Evolutionary conservation across 2,797 vertebrate species (phyloP), one percentile per base, ranked within the genome.

Genomic region (Accipiter fasciatus): DNA sequence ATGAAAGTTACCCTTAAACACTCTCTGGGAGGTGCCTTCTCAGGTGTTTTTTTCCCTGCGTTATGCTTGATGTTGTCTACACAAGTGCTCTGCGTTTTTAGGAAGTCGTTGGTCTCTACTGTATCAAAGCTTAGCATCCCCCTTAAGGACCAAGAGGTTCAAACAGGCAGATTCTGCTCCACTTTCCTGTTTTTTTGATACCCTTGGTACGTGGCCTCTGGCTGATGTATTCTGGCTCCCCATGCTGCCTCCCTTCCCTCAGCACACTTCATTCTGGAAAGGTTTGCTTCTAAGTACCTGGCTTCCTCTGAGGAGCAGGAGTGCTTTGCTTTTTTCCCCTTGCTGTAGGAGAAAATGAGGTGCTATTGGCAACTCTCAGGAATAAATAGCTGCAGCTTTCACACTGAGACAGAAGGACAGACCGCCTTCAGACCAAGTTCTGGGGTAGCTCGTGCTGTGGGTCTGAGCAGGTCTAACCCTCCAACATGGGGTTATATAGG

Each of bases 401-500:
- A 8, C 2, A 5, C 31, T 47, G 67, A 71, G 76, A 47, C 5
- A 4, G 66, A 72, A 57, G 50, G 40, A 57, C 49, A 81, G 59
- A 16, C 17, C 20, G 7, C 29, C 54, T 92, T 83, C 64, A 84
- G 84, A 42, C 11, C 40, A 31, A 54, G 64, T 29, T 57, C 71
- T 65, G 85, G 52, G 71, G 71, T 18, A 47, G 80, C 52, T 72
- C 26, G 6, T 1, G 1, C 50, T 55, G n/a, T 15, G 3, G 50
- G 31, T 59, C 49, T 42, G 31, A 92, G 84, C 67, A 31, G 84
- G 59, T 78, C 39, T 66, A 62, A 71, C 25, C 24, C 73, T 72
- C 47, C 3, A 3, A 54, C 2, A 2, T 0, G 2, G 52, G 65
- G 11, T 50, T 75, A 10, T 5, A 3, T 10, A 33, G 61, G 42